Evolutionary conservation across 2,888 invertebrate genomes (phyloP).

Genomic region (Vandiemenella viatica): DNA sequence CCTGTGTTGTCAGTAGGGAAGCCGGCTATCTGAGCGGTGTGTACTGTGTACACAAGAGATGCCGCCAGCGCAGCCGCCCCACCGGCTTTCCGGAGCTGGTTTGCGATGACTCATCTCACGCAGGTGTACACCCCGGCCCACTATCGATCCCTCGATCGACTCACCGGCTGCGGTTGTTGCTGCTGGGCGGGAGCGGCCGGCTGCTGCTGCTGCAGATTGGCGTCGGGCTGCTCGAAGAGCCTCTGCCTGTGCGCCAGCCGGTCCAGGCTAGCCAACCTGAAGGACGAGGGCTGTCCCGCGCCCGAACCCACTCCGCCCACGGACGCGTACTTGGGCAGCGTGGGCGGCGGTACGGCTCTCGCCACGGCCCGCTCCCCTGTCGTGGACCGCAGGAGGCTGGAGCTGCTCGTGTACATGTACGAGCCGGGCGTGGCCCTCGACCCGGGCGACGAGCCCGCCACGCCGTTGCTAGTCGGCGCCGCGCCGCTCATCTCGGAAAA

Average conservation of each 20-base stretch:
- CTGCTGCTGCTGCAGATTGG: not conserved
- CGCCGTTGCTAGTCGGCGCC: conserved; percentile 10
- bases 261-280: conserved; percentile 64
- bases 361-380: conserved; percentile 6
- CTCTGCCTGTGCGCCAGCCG: conserved; percentile 67
- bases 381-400: conserved; percentile 14
- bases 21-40: too few species aligned
- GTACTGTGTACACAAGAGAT: too few species aligned
- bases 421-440: conserved; percentile 16
- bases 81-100: too few species aligned
- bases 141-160: not conserved
- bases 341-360: conserved; percentile 47
- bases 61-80: too few species aligned
- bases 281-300: conserved; percentile 43
- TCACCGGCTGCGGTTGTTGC: not conserved
- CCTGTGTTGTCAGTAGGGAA: too few species aligned
- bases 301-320: too few species aligned
- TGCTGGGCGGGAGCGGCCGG: not conserved
- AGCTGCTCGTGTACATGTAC: conserved; percentile 19
- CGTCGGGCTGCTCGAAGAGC: conserved; percentile 45
- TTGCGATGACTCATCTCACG: too few species aligned
- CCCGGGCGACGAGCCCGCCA: conserved; percentile 5
- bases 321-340: conserved; percentile 62
- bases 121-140: too few species aligned
- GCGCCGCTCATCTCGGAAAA: conserved; percentile 8